These are phyloP conservation scores for Cremastobaeus sp. DNA, from an alignment of 2,888 invertebrate species.

Conservation along the genomic window DNA sequence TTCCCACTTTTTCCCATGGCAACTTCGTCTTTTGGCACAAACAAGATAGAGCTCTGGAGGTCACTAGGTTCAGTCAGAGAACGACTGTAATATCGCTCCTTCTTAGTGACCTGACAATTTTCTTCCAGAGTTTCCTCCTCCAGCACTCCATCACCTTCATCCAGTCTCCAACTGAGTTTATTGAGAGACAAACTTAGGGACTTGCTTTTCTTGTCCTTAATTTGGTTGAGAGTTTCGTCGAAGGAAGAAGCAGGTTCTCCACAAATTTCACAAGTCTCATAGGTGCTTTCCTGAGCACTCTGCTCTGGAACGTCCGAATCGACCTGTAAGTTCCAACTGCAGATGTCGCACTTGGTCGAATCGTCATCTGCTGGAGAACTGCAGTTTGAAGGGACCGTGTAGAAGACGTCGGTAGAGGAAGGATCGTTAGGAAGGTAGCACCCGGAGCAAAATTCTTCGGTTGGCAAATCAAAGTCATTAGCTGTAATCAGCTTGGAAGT, in stretches of 20 bases:
- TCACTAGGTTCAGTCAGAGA: constrained; percentile 22
- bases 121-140: constrained; percentile 70
- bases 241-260: constrained; percentile 66
- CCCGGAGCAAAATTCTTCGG: constrained; percentile 74
- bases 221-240: constrained; percentile 19
- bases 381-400: constrained; percentile 68
- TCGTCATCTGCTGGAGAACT: constrained; percentile 74
- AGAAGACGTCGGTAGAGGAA: constrained; percentile 68
- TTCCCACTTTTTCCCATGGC: constrained; percentile 65
- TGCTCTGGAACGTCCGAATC: constrained; percentile 64
- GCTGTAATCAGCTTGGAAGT: constrained; percentile 67
- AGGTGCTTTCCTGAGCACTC: constrained; percentile 48
- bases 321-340: constrained; percentile 71
- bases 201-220: constrained; percentile 37
- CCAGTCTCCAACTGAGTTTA: constrained; percentile 61
- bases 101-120: constrained; percentile 36
- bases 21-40: constrained; percentile 69
- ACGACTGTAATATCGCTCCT: background rate
- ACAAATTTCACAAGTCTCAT: constrained; percentile 75
- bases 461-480: constrained; percentile 66
- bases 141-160: constrained; percentile 56
- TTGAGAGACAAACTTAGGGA: constrained; percentile 63
- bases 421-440: constrained; percentile 72
- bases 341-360: constrained; percentile 75
- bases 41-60: constrained; percentile 53